These are phyloP conservation scores for Hylia prasina DNA, from an alignment of 2,113 vertebrate genomes.

Conservation along the genomic window DNA sequence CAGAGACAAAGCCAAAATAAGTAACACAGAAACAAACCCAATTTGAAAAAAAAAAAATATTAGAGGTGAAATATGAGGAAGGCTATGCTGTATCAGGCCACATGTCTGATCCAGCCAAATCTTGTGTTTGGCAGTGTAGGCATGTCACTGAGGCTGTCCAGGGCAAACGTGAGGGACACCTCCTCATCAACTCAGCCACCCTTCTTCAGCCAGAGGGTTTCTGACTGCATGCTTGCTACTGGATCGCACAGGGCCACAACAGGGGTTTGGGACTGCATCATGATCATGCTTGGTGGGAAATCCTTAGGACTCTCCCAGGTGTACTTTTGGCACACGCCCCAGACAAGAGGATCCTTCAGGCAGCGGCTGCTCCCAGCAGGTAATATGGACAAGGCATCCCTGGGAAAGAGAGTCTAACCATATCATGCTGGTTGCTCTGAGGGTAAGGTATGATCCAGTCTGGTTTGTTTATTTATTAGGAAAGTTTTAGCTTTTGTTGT, in stretches of 20 bases:
- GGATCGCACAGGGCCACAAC: not conserved
- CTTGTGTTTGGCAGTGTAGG: not conserved
- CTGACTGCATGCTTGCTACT: not conserved
- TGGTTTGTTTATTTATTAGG: not conserved
- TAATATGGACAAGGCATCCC: accelerated
- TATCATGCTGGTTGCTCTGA: not conserved
- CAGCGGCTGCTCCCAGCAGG: not conserved
- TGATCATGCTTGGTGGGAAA: not conserved
- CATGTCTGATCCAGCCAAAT: not conserved
- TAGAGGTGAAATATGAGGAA: not conserved
- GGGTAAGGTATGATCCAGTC: not conserved
- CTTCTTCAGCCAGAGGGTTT: not conserved
- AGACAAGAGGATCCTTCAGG: not conserved
- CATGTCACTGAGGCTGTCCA: not conserved
- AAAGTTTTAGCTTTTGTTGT: not conserved
- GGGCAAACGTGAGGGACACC: accelerated
- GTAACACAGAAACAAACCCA: not conserved
- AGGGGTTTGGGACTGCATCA: not conserved
- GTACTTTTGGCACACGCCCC: not conserved
- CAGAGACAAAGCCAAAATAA: slow-evolving; percentile 26
- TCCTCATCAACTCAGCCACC: not conserved
- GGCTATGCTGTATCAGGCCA: not conserved
- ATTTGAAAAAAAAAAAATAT: not conserved
- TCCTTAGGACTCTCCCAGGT: not conserved
- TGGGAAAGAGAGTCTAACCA: not conserved